Evolutionary conservation across 2,797 vertebrate species (phyloP).

Genomic region (Platyrinchus mystaceus): DNA sequence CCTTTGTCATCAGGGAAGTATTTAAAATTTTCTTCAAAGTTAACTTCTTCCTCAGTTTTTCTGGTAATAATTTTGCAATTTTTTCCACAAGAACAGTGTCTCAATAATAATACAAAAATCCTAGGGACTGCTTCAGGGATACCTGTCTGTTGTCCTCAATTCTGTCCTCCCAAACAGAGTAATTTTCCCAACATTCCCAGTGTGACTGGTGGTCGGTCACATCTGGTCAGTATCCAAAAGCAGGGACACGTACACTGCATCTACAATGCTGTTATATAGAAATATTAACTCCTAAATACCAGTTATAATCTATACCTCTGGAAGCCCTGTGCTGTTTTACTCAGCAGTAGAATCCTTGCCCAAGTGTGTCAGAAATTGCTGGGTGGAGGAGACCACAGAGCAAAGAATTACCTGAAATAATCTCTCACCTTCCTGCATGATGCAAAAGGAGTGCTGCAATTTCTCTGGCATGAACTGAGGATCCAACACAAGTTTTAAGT

Average conservation of each 20-base stretch:
- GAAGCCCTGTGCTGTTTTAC: background rate
- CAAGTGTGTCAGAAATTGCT: background rate
- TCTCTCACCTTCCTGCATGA: background rate
- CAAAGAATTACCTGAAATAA: background rate
- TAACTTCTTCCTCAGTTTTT: background rate
- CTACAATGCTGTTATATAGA: background rate
- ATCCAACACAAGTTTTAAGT: background rate
- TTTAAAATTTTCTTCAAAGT: background rate
- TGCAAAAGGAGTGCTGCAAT: fast-evolving
- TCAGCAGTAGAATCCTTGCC: background rate
- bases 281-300: background rate
- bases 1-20: background rate
- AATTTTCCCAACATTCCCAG: background rate
- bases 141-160: background rate
- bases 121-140: background rate
- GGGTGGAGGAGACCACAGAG: background rate
- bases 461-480: background rate
- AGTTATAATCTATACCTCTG: background rate
- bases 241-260: background rate
- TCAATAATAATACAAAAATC: background rate
- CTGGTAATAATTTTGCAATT: background rate
- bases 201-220: background rate
- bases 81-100: background rate
- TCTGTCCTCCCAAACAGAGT: background rate
- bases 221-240: background rate